Base-by-base conservation (phyloP, 92 coral and sea anemone genomes). In the Porites evermanni region DNA sequence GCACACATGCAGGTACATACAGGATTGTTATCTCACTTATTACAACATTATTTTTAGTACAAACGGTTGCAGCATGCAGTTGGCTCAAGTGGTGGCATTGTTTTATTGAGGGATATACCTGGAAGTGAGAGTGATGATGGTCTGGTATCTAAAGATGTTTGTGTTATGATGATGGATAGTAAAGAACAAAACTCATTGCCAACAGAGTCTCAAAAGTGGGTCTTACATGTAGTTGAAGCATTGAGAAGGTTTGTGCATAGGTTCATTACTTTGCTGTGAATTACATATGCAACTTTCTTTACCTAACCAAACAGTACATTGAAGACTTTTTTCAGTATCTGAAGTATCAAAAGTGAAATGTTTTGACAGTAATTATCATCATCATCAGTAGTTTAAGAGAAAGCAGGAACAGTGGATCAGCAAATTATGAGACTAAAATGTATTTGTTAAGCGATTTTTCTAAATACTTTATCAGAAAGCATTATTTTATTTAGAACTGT, bases 151-250 rank as follows among this genome's bases (percentile, higher is more conserved):
- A 72, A 77, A 60, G 88, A 80, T 56, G 86, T 89, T 24, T 91
- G 93, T 77, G 93, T 97, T 20, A 97, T 97, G 94, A 95, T 95
- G 94, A 79, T 95, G 65, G 99, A 97, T 79, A 79, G 85, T 24
- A 97, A 93, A 50, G 98, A 94, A 67, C 88, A 87, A 50, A 87
- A 84, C 53, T 60, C 85, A 63, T 79, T 91, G 65, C 80, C 97
- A 6, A 67, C 82, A 11, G 92, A 89, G 12, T 82, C 82, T 70
- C 87, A 92, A 67, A 88, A 85, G 29, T 93, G 93, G 94, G 77
- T 95, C 44, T 89, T 88, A 32, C 95, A 92, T 56, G 88, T 94
- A 11, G 86, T 90, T 78, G 99, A 93, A 75, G 75, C 86, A 4
- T 70, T 97, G 89, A 92, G 79, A 84, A 95, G 94, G 99, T 97